Evolutionary conservation across 2,113 vertebrate genomes (phyloP).

Genomic region (Garra rufa): DNA sequence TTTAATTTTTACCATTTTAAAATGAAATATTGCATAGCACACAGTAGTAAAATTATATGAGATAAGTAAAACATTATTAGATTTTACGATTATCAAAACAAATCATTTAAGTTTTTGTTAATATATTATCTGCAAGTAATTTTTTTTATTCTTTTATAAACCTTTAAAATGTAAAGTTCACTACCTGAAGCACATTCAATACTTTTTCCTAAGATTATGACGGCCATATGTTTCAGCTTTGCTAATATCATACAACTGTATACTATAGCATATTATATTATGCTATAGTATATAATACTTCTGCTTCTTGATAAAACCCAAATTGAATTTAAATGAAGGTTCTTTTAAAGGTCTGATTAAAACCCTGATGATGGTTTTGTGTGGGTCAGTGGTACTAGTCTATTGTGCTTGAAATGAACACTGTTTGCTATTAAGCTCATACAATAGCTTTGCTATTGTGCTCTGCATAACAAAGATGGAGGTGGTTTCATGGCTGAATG

Average conservation of each 20-base stretch:
- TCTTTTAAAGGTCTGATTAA: constrained; percentile 30
- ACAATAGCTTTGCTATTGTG: neutral
- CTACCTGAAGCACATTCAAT: neutral
- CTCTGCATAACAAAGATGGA: constrained; percentile 38
- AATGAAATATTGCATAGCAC: neutral
- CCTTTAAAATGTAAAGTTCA: neutral
- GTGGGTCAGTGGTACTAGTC: neutral
- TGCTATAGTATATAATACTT: neutral
- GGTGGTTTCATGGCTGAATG: neutral
- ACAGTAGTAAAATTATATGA: neutral
- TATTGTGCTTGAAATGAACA: constrained; percentile 6
- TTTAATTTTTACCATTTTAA: neutral
- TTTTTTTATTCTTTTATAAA: neutral
- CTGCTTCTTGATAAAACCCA: neutral
- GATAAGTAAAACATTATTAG: too few relatives aligned
- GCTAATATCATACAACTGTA: neutral
- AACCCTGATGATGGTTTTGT: neutral
- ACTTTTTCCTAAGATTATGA: neutral
- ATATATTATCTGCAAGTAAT: neutral
- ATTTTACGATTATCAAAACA: too few relatives aligned
- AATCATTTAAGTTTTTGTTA: too few relatives aligned
- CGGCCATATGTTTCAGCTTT: neutral
- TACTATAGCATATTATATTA: neutral
- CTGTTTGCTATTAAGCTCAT: constrained; percentile 6
- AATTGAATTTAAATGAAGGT: constrained; percentile 4